These are phyloP conservation scores for Micrastur ruficollis DNA, from an alignment of 2,797 vertebrate genomes.

Conservation along the genomic window DNA sequence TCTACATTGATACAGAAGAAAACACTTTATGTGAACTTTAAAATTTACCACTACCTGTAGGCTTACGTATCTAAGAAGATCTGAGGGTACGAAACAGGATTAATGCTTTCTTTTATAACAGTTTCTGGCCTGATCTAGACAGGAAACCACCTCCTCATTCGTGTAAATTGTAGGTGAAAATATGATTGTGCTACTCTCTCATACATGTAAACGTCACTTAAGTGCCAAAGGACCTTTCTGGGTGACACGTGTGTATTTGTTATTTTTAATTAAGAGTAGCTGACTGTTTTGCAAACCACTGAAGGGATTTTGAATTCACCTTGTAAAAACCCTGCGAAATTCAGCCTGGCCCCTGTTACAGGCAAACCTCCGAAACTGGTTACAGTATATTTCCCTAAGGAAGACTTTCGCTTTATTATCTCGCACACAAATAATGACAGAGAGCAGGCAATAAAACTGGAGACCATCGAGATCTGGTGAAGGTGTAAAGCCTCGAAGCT, in stretches of 20 bases:
- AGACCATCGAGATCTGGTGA: neutral
- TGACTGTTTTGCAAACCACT: neutral
- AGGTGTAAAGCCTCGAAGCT: neutral
- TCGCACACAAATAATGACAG: neutral
- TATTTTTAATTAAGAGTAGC: neutral
- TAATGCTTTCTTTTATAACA: neutral
- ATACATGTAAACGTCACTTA: neutral
- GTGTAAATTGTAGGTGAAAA: neutral
- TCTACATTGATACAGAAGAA: neutral
- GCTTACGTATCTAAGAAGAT: neutral
- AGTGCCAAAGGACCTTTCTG: neutral
- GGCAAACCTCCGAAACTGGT: neutral
- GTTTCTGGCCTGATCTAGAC: neutral
- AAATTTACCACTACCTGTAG: neutral
- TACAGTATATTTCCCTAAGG: neutral
- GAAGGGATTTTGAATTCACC: neutral
- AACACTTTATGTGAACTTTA: neutral
- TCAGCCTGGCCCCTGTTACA: neutral
- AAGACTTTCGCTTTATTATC: neutral
- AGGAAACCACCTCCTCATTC: neutral
- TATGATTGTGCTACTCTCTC: neutral
- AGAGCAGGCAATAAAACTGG: neutral
- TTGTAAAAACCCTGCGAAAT: conserved; percentile 1
- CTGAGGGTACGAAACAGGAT: neutral
- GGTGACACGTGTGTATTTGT: neutral